Percentiles rank a stretch among this genome's conserved stretches.
Evolutionary conservation across 2,113 vertebrate genomes (phyloP).

Genomic region (Chaetorhynchus papuensis): DNA sequence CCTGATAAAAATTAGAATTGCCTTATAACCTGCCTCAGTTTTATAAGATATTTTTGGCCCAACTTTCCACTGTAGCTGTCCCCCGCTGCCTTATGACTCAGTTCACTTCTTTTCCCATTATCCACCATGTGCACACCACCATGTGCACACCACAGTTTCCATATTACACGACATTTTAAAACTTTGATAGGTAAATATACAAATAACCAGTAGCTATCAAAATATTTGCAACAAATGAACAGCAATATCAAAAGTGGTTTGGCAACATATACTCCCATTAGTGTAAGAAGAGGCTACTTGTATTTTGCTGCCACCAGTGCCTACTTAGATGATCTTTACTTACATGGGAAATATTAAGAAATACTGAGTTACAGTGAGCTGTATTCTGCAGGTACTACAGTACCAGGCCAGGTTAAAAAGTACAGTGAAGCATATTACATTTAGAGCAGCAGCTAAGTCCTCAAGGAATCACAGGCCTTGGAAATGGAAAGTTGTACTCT

Average conservation of each 20-base stretch:
- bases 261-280: neutral
- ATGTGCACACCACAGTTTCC: neutral
- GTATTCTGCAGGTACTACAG: neutral
- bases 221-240: neutral
- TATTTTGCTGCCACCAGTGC: neutral
- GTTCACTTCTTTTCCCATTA: neutral
- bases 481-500: neutral
- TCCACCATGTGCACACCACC: neutral
- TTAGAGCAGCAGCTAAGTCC: neutral
- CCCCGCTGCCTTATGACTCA: neutral
- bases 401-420: neutral
- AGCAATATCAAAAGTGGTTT: neutral
- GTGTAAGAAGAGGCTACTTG: neutral
- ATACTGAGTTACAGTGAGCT: neutral
- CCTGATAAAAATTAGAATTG: neutral
- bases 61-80: neutral
- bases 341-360: neutral
- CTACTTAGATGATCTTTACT: neutral
- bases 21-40: neutral
- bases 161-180: neutral
- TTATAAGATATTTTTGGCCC: neutral
- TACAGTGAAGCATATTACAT: neutral
- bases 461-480: neutral
- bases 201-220: neutral
- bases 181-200: neutral